Conservation (phyloP, 2,797 vertebrate genomes). For the Buphagus erythrorhynchus region DNA sequence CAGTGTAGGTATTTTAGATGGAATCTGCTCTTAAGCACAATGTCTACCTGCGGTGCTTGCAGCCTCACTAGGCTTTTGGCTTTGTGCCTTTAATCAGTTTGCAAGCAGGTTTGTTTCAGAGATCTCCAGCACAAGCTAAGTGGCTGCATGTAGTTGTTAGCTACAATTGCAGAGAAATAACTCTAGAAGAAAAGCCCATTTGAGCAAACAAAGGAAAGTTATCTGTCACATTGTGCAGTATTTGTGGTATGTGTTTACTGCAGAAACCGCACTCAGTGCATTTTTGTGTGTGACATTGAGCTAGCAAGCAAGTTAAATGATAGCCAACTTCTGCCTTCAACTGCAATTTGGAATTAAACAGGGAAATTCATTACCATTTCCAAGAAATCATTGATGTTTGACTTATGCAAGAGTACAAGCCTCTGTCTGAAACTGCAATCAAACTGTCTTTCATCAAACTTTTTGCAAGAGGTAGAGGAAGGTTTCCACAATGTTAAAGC, state of each 20-base stretch:
- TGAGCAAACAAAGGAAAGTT: neutral
- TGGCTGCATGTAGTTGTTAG: neutral
- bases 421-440: neutral
- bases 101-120: neutral
- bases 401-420: neutral
- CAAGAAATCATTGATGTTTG: neutral
- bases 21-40: neutral
- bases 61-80: neutral
- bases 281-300: neutral
- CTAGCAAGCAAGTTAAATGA: neutral
- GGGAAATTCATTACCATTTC: neutral
- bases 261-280: neutral
- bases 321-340: neutral
- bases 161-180: neutral
- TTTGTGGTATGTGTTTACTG: neutral
- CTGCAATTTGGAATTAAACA: neutral
- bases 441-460: neutral
- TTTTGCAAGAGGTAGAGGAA: neutral
- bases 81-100: neutral
- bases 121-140: neutral
- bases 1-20: neutral
- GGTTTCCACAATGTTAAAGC: neutral
- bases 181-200: neutral
- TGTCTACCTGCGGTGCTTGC: neutral
- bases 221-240: neutral